Evolutionary conservation across 2,113 vertebrate genomes (phyloP), one percentile per base, ranked within the genome.

Genomic region (Lasiurus cinereus): DNA sequence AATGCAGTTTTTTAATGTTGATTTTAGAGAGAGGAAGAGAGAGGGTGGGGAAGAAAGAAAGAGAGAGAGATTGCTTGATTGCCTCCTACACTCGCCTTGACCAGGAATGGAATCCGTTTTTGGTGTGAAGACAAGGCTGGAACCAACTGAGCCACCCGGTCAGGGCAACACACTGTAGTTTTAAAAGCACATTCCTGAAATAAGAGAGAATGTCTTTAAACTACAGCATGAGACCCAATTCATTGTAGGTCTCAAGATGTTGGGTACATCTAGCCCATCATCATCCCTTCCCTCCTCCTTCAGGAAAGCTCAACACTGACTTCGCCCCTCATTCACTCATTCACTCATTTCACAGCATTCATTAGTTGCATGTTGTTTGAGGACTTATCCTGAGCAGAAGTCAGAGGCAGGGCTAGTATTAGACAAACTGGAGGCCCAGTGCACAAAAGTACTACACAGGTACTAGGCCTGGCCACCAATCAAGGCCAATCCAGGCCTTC

Each of bases 231-330:
- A 66, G 29, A 79, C 6, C 59, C 8, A 33, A 6, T 15, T 19
- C 50, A 21, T 36, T 4, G 0, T 1, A 22, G 91, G 24, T 4
- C n/a, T 39, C 52, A 36, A 22, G 94, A n/a, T 2, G 16, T 1
- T n/a, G 24, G 3, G 46, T 1, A 8, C 13, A 16, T 0, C 0
- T 4, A 13, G 31, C 6, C 3, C 0, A 0, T 33, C 36, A 6
- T 39, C 33, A n/a, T 5, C 39, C 39, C n/a, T 33, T 27, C 62
- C 64, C 70, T 33, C 24, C 54, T 43, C 1, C 0, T 5, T 33
- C 86, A 4, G 8, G 43, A 74, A 66, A 48, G 31, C 31, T 18
- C n/a, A 8, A 50, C 56, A 7, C 2, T 59, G 48, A 4, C 70
- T 6, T 31, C 27, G 22, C 4, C 3, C 29, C 27, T 54, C 14